phyloP scores from a whole-genome alignment of 2,888 invertebrate genomes.

The Cantharis lateralis region DNA sequence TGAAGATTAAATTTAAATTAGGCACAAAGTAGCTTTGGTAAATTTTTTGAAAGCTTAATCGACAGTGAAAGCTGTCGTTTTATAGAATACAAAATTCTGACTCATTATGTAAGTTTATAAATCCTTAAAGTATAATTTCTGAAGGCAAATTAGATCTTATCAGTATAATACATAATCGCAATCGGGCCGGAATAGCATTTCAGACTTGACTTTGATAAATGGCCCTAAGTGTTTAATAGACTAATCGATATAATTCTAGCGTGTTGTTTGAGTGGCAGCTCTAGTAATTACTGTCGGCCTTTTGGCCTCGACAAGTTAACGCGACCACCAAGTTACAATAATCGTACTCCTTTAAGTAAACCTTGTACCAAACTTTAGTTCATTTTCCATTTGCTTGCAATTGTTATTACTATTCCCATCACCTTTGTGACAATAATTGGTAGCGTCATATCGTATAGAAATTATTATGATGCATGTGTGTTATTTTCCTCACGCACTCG shows the following conservation, averaged over 20 bases:
- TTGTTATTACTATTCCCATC: slow-evolving; percentile 12
- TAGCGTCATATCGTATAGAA: slow-evolving; percentile 38
- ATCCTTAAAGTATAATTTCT: slow-evolving; percentile 24
- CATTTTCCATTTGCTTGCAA: slow-evolving; percentile 15
- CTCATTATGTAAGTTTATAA: slow-evolving; percentile 14
- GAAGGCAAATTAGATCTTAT: slow-evolving; percentile 32
- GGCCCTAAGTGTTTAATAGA: slow-evolving; percentile 59
- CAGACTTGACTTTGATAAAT: slow-evolving; percentile 56
- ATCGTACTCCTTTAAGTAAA: slow-evolving; percentile 27
- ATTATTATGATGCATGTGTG: slow-evolving; percentile 44
- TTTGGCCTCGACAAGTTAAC: slow-evolving; percentile 39
- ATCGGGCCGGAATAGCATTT: slow-evolving; percentile 28
- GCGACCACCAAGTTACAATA: slow-evolving; percentile 32
- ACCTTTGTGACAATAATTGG: slow-evolving; percentile 33
- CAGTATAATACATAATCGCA: slow-evolving; percentile 28
- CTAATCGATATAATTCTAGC: slow-evolving; percentile 58
- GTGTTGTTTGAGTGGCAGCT: slow-evolving; percentile 54
- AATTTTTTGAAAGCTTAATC: not conserved
- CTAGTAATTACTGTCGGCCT: slow-evolving; percentile 54
- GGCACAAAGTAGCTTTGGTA: not conserved
- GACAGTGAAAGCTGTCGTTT: slow-evolving; percentile 1
- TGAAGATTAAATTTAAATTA: not conserved
- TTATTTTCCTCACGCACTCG: slow-evolving; percentile 47
- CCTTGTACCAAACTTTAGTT: slow-evolving; percentile 20
- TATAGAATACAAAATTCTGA: slow-evolving; percentile 1